These are phyloP conservation scores for Danaus melanippus DNA, from an alignment of 1,140 invertebrate genomes.

Conservation along the genomic window DNA sequence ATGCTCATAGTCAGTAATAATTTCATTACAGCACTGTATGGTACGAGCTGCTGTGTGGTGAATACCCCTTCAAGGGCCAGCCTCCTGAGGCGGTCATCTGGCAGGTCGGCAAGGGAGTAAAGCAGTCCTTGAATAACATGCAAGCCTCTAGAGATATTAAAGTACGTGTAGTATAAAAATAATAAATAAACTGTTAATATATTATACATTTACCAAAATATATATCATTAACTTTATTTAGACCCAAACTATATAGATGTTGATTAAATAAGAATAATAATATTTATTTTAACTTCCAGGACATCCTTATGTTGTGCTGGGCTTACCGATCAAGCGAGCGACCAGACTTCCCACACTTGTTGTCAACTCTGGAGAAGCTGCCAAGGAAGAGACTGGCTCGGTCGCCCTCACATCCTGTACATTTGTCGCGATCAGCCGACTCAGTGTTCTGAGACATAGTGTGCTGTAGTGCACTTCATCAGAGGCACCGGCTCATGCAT, in stretches of 20 bases:
- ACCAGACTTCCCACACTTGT: conserved; percentile 90
- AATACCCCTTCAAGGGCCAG: conserved; percentile 96
- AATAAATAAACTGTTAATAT: not conserved
- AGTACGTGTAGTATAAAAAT: conserved; percentile 69
- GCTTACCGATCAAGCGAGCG: conserved; percentile 86
- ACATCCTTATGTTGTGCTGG: conserved; percentile 98
- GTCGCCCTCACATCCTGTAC: conserved; percentile 97
- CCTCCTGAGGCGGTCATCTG: conserved; percentile 97
- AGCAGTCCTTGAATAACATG: conserved; percentile 94
- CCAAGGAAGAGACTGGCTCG: conserved; percentile 95
- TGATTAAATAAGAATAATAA: too few species aligned
- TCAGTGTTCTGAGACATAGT: conserved; percentile 83
- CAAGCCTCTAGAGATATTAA: conserved; percentile 97
- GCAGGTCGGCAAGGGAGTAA: conserved; percentile 97
- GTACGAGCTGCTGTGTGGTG: conserved; percentile 97
- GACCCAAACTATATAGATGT: too few species aligned
- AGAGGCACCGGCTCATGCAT: too few species aligned
- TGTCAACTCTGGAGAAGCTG: conserved; percentile 89
- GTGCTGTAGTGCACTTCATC: too few species aligned
- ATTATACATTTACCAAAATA: too few species aligned
- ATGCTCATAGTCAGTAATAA: not conserved
- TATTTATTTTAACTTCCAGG: conserved; percentile 74
- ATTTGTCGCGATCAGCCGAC: conserved; percentile 92
- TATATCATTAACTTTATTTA: too few species aligned
- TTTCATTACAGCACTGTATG: conserved; percentile 87